Conservation (phyloP, 2,888 invertebrate genomes). For the Sympetrum striolatum region DNA sequence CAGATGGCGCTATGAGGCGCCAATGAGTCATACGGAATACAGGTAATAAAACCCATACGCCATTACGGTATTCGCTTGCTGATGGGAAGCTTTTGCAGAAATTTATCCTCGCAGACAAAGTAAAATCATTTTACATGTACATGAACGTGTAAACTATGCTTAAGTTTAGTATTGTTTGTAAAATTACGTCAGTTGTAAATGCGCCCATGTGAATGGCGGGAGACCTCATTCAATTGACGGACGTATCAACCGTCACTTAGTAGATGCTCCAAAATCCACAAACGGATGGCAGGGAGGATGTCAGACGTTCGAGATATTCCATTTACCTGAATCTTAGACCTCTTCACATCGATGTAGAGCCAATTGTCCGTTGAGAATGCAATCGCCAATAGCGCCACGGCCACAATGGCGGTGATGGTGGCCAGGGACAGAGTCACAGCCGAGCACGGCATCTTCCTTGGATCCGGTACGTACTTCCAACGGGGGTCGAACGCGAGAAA, state of each 20-base stretch:
- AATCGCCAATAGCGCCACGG: slow-evolving; percentile 90
- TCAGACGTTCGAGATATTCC: neutral
- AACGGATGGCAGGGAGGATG: too few species aligned
- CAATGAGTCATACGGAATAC: too few species aligned
- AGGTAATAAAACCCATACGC: too few species aligned
- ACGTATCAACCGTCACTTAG: neutral
- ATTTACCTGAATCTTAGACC: slow-evolving; percentile 84
- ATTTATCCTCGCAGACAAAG: too few species aligned
- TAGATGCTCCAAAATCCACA: neutral
- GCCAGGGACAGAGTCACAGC: slow-evolving; percentile 94
- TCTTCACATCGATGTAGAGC: slow-evolving; percentile 91
- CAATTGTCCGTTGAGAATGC: slow-evolving; percentile 97
- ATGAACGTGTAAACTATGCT: too few species aligned
- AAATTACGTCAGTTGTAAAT: too few species aligned
- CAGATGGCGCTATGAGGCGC: too few species aligned
- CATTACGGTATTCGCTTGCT: too few species aligned
- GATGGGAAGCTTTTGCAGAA: too few species aligned
- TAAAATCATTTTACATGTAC: too few species aligned
- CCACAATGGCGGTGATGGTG: slow-evolving; percentile 94
- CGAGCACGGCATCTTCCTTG: slow-evolving; percentile 83
- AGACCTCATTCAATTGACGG: neutral
- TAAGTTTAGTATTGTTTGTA: too few species aligned
- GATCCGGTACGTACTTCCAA: neutral
- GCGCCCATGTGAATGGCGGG: neutral
- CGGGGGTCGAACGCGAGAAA: neutral